Percentiles rank a stretch among this genome's conserved stretches.
phyloP scores from a whole-genome alignment of 2,888 invertebrate genomes.

The Synanthedon tipuliformis region DNA sequence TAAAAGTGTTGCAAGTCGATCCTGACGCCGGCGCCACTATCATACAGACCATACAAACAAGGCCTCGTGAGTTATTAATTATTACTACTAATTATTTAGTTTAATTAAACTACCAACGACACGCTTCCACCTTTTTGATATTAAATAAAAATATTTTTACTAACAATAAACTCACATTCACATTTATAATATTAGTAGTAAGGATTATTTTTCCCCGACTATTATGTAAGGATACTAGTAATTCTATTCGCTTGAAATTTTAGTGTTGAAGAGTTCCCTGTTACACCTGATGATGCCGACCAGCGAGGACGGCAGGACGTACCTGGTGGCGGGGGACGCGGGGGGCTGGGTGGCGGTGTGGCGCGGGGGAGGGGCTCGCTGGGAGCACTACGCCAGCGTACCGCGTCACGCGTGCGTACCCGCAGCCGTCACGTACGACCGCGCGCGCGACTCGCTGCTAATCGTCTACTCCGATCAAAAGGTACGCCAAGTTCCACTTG shows the following conservation, averaged over 20 bases:
- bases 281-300: slow-evolving; percentile 41
- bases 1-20: slow-evolving; percentile 43
- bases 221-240: too few relatives aligned
- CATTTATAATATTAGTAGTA: too few relatives aligned
- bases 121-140: too few relatives aligned
- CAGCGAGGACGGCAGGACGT: slow-evolving; percentile 31
- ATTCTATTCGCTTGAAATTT: slow-evolving; percentile 12
- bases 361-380: slow-evolving; percentile 40
- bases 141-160: neutral
- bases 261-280: slow-evolving; percentile 70
- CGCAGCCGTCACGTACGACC: slow-evolving; percentile 78
- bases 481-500: slow-evolving; percentile 43
- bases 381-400: slow-evolving; percentile 64
- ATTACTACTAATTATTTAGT: too few relatives aligned
- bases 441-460: slow-evolving; percentile 69
- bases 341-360: slow-evolving; percentile 77
- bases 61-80: slow-evolving; percentile 48
- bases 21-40: slow-evolving; percentile 42
- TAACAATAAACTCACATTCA: too few relatives aligned
- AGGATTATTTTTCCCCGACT: too few relatives aligned
- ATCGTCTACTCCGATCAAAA: slow-evolving; percentile 84
- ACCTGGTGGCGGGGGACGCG: slow-evolving; percentile 76
- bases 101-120: too few relatives aligned
- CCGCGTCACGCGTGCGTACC: slow-evolving; percentile 79
- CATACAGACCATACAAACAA: slow-evolving; percentile 33